Base-by-base conservation (phyloP, 1,140 invertebrate genomes). In the Venustaconcha ellipsiformis region DNA sequence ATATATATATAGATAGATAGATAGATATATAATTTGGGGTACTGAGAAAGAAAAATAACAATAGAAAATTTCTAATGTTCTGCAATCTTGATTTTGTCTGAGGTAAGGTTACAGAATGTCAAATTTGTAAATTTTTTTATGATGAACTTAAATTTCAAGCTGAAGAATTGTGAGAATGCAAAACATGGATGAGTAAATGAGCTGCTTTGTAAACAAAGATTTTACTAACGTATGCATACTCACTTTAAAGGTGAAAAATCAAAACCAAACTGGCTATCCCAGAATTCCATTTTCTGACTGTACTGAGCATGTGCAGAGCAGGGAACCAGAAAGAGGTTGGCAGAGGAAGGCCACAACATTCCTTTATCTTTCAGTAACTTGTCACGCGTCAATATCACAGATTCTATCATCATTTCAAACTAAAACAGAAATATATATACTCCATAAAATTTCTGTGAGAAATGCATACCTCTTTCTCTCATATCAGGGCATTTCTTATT, bases 371-470 rank as follows among this genome's bases (percentile, higher is more conserved):
- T 55, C 55, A 76, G 63, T n/a, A 60, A 77, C 48, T 55, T 58
- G 55, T 76, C 70, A 37, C 73, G 58, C 48, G 60, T 75, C 8
- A 17, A 23, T 69, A 72, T 76, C 12, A 74, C 70, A 20, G 68
- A 76, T 37, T 76, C 68, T 18, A 76, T 67, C 71, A 72, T 76
- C 69, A 72, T 76, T 56, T 72, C 71, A 72, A 79, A 72, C 69
- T 76, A 68, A 17, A 79, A 70, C 8, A 23, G 23, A 59, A 70
- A 67, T 62, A 30, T 6, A 48, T 11, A 48, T 48, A 48, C 37
- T 48, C 5, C 37, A 48, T 48, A 48, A 48, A 48, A 48, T 8
- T 48, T 37, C 4, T 48, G 37, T 48, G 26, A 30, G 26, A 30
- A 30, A 30, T 30, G 26, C 26, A 30, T n/a, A n/a, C n/a, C n/a